phyloP scores from a whole-genome alignment of 2,113 vertebrate species.

The Halichoerus grypus region DNA sequence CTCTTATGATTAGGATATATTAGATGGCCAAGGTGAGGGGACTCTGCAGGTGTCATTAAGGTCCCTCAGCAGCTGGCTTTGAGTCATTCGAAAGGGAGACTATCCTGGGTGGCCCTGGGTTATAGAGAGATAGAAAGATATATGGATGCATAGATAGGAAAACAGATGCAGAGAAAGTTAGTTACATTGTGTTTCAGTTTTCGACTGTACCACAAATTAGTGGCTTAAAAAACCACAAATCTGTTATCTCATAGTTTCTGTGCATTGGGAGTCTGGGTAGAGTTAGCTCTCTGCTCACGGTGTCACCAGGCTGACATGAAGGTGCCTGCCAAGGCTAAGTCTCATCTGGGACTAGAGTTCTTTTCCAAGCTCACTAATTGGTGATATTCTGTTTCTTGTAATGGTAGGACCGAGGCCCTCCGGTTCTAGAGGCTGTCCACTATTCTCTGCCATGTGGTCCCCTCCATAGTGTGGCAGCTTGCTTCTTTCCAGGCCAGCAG shows the following conservation, averaged over 20 bases:
- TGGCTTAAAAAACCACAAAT: not conserved
- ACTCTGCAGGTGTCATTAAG: not conserved
- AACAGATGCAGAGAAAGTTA: not conserved
- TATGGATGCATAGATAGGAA: not conserved
- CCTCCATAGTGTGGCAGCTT: rapidly evolving
- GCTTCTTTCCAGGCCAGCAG: not conserved
- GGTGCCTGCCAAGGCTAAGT: rapidly evolving
- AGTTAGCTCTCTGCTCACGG: not conserved
- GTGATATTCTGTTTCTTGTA: not conserved
- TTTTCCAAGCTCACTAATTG: not conserved
- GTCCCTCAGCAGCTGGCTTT: no score
- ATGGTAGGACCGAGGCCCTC: not conserved
- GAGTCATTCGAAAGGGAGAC: not conserved
- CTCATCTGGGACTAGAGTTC: not conserved
- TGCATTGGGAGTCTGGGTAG: not conserved
- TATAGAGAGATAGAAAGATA: not conserved
- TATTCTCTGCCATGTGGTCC: rapidly evolving
- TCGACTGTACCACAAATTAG: not conserved
- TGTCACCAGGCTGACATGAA: not conserved
- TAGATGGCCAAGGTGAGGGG: not conserved
- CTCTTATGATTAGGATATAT: rapidly evolving
- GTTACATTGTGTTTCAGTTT: not conserved
- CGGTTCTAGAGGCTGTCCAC: rapidly evolving
- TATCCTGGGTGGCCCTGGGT: not conserved
- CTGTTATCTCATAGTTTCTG: not conserved